Conservation (phyloP, 2,888 invertebrate genomes). For the Alentia gelatinosa region DNA sequence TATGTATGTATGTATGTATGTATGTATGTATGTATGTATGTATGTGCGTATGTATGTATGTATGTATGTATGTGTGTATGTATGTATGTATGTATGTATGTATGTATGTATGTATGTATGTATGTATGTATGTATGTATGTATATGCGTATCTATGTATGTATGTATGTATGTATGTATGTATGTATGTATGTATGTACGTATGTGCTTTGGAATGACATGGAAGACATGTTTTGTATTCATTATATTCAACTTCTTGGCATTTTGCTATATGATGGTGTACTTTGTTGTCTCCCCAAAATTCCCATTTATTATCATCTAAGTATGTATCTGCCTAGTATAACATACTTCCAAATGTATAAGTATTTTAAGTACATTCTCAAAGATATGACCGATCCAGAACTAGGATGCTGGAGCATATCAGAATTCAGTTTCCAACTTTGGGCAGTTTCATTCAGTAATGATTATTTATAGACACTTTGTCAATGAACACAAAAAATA, state of each 20-base stretch:
- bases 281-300: background rate
- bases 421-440: no score
- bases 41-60: background rate
- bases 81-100: background rate
- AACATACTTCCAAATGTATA: no score
- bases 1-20: no score
- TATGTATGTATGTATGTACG: background rate
- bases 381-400: no score
- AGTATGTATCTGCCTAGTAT: background rate
- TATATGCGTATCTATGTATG: slow-evolving; percentile 42
- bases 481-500: no score
- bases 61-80: background rate
- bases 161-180: slow-evolving; percentile 35
- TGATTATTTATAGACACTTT: no score
- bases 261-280: background rate
- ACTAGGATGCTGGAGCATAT: no score
- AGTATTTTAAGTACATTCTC: no score
- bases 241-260: no score
- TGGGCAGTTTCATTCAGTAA: no score
- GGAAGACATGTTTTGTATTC: background rate
- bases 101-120: slow-evolving; percentile 1
- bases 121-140: slow-evolving; percentile 45
- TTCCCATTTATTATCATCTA: background rate
- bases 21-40: slow-evolving; percentile 3
- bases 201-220: no score